These are phyloP conservation scores for Magallana gigas DNA, from an alignment of 1,140 invertebrate genomes.

Conservation along the genomic window DNA sequence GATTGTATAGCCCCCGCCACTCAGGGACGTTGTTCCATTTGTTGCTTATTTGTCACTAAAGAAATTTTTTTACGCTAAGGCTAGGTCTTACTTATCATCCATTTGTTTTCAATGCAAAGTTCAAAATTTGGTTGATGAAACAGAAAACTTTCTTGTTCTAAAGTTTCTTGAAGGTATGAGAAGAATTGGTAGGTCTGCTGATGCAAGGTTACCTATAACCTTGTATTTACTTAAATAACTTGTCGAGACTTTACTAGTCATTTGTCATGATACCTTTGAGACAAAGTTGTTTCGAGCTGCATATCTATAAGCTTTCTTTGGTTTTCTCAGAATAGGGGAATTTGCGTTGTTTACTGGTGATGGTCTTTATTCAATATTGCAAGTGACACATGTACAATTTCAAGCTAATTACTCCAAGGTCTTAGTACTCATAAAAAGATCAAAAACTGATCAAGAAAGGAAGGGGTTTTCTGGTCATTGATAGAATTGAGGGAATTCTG, in stretches of 20 bases:
- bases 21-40: slow-evolving; percentile 10
- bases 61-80: background rate
- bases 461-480: background rate
- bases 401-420: background rate
- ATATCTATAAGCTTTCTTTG: slow-evolving; percentile 14
- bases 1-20: slow-evolving; percentile 26
- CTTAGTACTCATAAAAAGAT: background rate
- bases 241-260: background rate
- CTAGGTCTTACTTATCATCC: background rate
- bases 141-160: slow-evolving; percentile 21
- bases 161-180: slow-evolving; percentile 41
- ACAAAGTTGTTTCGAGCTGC: slow-evolving; percentile 27
- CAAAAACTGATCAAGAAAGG: background rate
- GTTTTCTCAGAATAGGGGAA: slow-evolving; percentile 29
- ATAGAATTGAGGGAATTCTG: slow-evolving; percentile 13
- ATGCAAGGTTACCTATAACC: slow-evolving; percentile 42
- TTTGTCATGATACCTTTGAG: slow-evolving; percentile 27
- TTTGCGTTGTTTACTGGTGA: background rate
- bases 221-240: background rate
- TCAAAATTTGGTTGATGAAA: slow-evolving; percentile 3
- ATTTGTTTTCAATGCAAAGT: slow-evolving; percentile 41
- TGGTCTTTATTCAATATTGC: slow-evolving; percentile 12
- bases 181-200: slow-evolving; percentile 1
- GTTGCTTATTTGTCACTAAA: slow-evolving; percentile 42
- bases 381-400: background rate